Percentiles rank a stretch among this genome's conserved stretches.
These are phyloP conservation scores for Lepetodrilus schrolli DNA, from an alignment of 2,888 invertebrate genomes.

Conservation along the genomic window DNA sequence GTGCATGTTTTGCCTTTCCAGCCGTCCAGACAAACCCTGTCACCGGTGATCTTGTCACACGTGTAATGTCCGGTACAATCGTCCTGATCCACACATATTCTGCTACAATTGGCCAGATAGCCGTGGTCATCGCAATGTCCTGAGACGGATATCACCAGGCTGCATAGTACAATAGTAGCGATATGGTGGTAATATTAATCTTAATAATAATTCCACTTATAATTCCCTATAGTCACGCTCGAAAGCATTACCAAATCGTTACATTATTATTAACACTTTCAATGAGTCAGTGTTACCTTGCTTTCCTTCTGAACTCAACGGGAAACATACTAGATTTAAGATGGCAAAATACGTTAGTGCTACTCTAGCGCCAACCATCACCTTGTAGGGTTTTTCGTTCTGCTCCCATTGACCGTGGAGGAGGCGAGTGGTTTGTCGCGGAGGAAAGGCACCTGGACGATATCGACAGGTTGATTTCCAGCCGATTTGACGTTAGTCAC, in stretches of 20 bases:
- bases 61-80: slow-evolving; percentile 30
- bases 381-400: background rate
- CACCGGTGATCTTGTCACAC: slow-evolving; percentile 24
- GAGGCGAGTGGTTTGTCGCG: background rate
- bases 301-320: background rate
- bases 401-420: background rate
- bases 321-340: background rate
- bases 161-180: background rate
- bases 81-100: slow-evolving; percentile 1
- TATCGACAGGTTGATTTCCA: background rate
- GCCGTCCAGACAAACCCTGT: background rate
- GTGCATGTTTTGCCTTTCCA: slow-evolving; percentile 22
- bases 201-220: no score
- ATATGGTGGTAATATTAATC: background rate
- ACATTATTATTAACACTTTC: background rate
- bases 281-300: background rate
- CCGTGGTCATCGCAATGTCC: background rate
- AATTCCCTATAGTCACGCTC: background rate
- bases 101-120: slow-evolving; percentile 26
- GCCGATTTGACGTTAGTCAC: background rate
- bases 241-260: background rate
- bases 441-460: background rate
- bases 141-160: background rate
- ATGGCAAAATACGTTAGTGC: no score
- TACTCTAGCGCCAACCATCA: no score